Evolutionary conservation across 2,888 invertebrate genomes (phyloP).

Genomic region (Trissolcus japonicus): DNA sequence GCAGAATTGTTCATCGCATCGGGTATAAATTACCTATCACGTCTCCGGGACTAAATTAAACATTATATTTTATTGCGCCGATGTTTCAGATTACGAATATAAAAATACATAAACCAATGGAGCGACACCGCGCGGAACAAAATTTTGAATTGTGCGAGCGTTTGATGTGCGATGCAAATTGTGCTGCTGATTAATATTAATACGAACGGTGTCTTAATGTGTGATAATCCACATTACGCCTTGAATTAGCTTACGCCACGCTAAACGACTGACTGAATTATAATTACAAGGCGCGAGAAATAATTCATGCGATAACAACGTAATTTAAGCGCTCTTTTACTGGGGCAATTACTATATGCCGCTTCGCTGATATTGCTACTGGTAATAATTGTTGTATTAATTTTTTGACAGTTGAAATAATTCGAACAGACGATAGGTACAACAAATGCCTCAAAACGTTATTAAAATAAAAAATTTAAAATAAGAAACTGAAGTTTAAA

Average conservation of each 20-base stretch:
- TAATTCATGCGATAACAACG: constrained; percentile 55
- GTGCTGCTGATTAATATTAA: constrained; percentile 47
- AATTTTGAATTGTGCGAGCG: constrained; percentile 29
- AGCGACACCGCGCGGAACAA: constrained; percentile 6
- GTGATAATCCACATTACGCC: constrained; percentile 57
- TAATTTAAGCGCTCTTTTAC: constrained; percentile 53
- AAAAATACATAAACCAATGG: too few relatives aligned
- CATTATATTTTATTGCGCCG: too few relatives aligned
- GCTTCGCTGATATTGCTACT: constrained; percentile 24
- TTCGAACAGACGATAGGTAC: too few relatives aligned
- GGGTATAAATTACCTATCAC: constrained; percentile 26
- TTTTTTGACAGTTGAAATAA: not conserved
- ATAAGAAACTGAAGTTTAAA: too few relatives aligned
- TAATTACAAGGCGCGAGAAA: constrained; percentile 55
- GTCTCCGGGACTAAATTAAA: constrained; percentile 8
- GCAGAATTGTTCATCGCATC: constrained; percentile 42
- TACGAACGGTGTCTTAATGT: constrained; percentile 51
- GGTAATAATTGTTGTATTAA: not conserved
- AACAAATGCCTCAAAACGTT: too few relatives aligned
- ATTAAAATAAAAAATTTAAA: too few relatives aligned
- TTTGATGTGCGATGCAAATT: constrained; percentile 42
- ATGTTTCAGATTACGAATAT: too few relatives aligned
- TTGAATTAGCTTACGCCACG: constrained; percentile 57
- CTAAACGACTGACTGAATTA: constrained; percentile 60
- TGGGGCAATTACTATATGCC: constrained; percentile 50